Conservation (phyloP, 1,140 invertebrate species). For the Diachasma alloeum region DNA sequence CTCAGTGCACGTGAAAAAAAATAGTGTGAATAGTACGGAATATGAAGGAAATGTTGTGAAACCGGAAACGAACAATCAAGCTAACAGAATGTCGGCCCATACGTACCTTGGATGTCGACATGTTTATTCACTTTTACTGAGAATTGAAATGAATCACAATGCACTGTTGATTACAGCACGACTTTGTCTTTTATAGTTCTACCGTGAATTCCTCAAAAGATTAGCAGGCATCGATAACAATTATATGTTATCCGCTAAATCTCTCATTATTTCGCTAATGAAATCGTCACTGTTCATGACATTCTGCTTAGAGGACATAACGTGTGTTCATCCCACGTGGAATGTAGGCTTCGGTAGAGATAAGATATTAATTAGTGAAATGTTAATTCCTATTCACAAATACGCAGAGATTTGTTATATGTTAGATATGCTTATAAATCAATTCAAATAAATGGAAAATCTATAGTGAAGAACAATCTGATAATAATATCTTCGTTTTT, state of each 20-base stretch:
- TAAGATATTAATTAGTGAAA: background rate
- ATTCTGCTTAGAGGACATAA: background rate
- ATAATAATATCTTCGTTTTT: background rate
- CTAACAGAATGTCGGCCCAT: background rate
- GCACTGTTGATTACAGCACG: background rate
- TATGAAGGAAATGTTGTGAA: background rate
- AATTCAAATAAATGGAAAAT: background rate
- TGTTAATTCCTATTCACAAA: background rate
- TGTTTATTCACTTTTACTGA: background rate
- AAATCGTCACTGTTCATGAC: background rate
- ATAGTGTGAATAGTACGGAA: background rate
- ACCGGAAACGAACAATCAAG: background rate
- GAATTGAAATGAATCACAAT: background rate
- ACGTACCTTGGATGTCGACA: background rate
- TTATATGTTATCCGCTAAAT: background rate
- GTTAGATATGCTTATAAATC: background rate
- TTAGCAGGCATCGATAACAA: background rate
- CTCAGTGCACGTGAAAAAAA: background rate
- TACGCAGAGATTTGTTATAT: background rate
- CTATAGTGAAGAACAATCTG: background rate
- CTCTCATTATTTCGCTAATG: background rate
- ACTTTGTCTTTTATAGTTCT: background rate
- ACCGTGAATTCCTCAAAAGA: background rate
- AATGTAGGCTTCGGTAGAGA: background rate
- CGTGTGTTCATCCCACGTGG: background rate